Percentiles rank a stretch among this genome's conserved stretches.
Conservation (phyloP, 2,797 vertebrate species). For the Chelidonichthys spinosus region DNA sequence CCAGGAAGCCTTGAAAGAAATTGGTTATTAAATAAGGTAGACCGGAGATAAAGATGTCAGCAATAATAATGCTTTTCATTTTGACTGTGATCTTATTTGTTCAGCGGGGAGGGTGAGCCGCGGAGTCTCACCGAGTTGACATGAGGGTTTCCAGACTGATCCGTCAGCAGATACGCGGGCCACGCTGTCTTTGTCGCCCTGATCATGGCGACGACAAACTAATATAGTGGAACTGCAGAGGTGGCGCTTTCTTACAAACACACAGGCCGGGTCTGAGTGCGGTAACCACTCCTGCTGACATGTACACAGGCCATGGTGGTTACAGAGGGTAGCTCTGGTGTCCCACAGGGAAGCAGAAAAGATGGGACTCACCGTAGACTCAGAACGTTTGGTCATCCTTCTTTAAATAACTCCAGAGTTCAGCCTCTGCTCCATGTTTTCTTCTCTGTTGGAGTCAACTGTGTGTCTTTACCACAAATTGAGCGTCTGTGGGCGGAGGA, state of each 20-base stretch:
- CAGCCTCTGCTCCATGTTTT: constrained; percentile 14
- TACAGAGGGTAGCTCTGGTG: constrained; percentile 19
- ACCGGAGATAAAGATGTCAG: constrained; percentile 77
- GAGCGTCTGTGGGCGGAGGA: constrained; percentile 3
- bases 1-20: constrained; percentile 73
- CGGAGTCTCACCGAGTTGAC: constrained; percentile 63
- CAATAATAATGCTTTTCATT: constrained; percentile 81
- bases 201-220: constrained; percentile 64
- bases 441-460: constrained; percentile 16
- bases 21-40: constrained; percentile 79
- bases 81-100: constrained; percentile 80
- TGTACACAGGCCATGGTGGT: constrained; percentile 19
- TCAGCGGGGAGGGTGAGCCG: constrained; percentile 62
- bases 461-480: constrained; percentile 1
- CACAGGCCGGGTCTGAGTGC: background rate
- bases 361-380: constrained; percentile 29
- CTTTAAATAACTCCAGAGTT: constrained; percentile 32
- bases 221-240: constrained; percentile 69
- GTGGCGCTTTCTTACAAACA: constrained; percentile 46
- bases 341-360: constrained; percentile 29
- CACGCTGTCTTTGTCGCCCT: constrained; percentile 47
- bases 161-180: constrained; percentile 69
- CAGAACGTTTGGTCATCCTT: constrained; percentile 18
- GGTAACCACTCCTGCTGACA: constrained; percentile 9
- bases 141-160: constrained; percentile 72